Percentiles rank a stretch among this genome's conserved stretches.
Evolutionary conservation across 2,113 vertebrate genomes (phyloP).

Genomic region (Taurulus bubalis): DNA sequence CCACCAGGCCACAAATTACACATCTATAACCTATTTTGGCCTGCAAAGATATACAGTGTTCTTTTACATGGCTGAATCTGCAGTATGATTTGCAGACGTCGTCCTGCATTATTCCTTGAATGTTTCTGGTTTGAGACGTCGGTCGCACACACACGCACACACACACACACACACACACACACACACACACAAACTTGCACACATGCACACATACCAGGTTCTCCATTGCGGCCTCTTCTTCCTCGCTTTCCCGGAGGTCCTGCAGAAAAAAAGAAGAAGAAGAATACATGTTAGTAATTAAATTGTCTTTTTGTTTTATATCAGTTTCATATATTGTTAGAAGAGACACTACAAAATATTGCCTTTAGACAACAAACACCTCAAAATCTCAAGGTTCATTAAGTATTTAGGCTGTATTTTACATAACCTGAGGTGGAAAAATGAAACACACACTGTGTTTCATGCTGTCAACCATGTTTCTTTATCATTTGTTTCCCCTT

Average conservation of each 20-base stretch:
- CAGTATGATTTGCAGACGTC: slow-evolving; percentile 58
- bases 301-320: slow-evolving; percentile 48
- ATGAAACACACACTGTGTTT: slow-evolving; percentile 1
- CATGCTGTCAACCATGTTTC: background rate
- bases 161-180: slow-evolving; percentile 84
- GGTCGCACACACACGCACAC: slow-evolving; percentile 80
- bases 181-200: slow-evolving; percentile 82
- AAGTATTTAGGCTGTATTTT: slow-evolving; percentile 34
- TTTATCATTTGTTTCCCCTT: slow-evolving; percentile 40
- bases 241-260: slow-evolving; percentile 97
- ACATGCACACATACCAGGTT: slow-evolving; percentile 88
- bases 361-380: slow-evolving; percentile 39
- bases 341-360: slow-evolving; percentile 41
- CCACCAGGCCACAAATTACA: slow-evolving; percentile 69
- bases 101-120: slow-evolving; percentile 55
- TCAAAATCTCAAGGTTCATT: slow-evolving; percentile 36
- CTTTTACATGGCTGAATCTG: slow-evolving; percentile 62
- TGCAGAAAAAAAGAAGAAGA: slow-evolving; percentile 72
- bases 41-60: slow-evolving; percentile 63
- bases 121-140: slow-evolving; percentile 42
- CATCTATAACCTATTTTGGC: slow-evolving; percentile 63
- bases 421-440: slow-evolving; percentile 29
- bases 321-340: slow-evolving; percentile 33
- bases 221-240: slow-evolving; percentile 95
- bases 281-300: slow-evolving; percentile 34